phyloP scores from a whole-genome alignment of 1,140 invertebrate species.

The Eriosoma lanigerum region DNA sequence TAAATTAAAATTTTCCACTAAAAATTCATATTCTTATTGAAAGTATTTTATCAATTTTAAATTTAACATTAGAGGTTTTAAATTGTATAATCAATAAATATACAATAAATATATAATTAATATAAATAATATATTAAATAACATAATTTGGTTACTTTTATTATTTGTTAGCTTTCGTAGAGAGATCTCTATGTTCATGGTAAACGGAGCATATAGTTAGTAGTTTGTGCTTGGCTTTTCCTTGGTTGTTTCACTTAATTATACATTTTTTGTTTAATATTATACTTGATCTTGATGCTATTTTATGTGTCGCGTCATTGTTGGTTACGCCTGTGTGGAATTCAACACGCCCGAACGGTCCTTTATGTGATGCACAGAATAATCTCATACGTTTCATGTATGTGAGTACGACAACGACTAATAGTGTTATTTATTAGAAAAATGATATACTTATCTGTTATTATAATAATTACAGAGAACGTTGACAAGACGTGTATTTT shows the following conservation, averaged over 20 bases:
- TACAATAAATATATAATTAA: too few relatives aligned
- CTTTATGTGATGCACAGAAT: not conserved
- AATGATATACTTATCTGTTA: slow-evolving; percentile 21
- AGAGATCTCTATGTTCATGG: not conserved
- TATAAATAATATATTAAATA: too few relatives aligned
- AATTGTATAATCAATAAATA: too few relatives aligned
- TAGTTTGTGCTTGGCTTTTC: not conserved
- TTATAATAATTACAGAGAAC: slow-evolving; percentile 31
- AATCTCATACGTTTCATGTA: not conserved
- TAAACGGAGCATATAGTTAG: not conserved
- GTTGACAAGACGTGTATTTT: not conserved
- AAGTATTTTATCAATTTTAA: too few relatives aligned
- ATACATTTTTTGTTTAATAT: not conserved
- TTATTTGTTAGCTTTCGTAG: not conserved
- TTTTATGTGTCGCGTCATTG: slow-evolving; percentile 4
- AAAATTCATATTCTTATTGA: too few relatives aligned
- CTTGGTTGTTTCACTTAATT: not conserved
- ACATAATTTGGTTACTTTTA: too few relatives aligned
- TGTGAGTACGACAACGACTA: not conserved
- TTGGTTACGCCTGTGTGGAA: slow-evolving; percentile 16
- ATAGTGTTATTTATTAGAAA: slow-evolving; percentile 4
- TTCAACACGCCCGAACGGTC: slow-evolving; percentile 12
- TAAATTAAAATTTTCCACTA: too few relatives aligned
- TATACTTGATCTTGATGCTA: not conserved
- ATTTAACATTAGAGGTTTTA: too few relatives aligned